Evolutionary conservation across 2,888 invertebrate genomes (phyloP).

Genomic region (Andrena dorsata): DNA sequence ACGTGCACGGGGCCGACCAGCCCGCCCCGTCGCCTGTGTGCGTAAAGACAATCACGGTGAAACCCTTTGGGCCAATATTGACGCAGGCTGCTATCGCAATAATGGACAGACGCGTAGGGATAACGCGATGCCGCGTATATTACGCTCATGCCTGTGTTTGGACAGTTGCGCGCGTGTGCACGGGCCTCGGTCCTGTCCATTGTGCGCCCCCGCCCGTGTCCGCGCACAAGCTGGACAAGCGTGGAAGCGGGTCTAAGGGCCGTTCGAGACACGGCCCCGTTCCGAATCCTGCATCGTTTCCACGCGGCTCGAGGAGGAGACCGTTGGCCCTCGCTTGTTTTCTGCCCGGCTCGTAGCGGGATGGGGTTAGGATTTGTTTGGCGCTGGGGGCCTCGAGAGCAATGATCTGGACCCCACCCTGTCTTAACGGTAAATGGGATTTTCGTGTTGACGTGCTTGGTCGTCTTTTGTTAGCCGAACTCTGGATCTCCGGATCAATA

Average conservation of each 20-base stretch:
- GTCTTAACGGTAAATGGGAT: conserved; percentile 61
- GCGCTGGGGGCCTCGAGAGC: conserved; percentile 48
- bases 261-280: conserved; percentile 34
- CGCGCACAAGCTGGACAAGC: conserved; percentile 26
- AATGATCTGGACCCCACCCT: conserved; percentile 22
- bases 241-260: conserved; percentile 14
- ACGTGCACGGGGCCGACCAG: conserved; percentile 41
- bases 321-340: conserved; percentile 43
- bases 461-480: conserved; percentile 25
- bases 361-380: conserved; percentile 68
- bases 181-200: conserved; percentile 22
- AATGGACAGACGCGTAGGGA: conserved; percentile 79
- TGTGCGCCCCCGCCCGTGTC: conserved; percentile 19
- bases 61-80: conserved; percentile 83
- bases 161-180: conserved; percentile 66
- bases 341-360: conserved; percentile 32
- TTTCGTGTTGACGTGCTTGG: conserved; percentile 54
- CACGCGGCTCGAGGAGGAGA: conserved; percentile 32
- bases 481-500: conserved; percentile 18
- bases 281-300: conserved; percentile 49
- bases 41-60: conserved; percentile 81
- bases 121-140: conserved; percentile 75
- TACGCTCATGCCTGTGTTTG: conserved; percentile 69
- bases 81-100: conserved; percentile 81
- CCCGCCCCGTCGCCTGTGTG: conserved; percentile 38